Evolutionary conservation across 1,140 invertebrate species (phyloP).

Genomic region (Bursaphelenchus mucronatus): DNA sequence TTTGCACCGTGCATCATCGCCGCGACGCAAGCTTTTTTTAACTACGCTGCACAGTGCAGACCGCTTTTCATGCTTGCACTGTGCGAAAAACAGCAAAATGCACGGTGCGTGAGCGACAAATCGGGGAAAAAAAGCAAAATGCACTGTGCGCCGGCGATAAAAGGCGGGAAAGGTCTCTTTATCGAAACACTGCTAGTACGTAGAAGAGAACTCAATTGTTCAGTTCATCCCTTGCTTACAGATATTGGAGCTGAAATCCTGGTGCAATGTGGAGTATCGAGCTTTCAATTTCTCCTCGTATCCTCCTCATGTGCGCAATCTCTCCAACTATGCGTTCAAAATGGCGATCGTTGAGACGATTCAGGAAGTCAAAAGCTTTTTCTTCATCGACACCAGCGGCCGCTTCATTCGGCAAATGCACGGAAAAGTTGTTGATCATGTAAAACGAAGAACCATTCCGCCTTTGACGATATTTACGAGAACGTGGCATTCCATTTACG

Average conservation of each 20-base stretch:
- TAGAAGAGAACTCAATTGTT: no score
- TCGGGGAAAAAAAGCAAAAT: no score
- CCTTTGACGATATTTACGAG: constrained; percentile 5
- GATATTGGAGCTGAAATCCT: background rate
- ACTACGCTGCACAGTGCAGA: no score
- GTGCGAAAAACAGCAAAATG: no score
- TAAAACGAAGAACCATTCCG: background rate
- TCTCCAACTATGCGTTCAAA: constrained; percentile 11
- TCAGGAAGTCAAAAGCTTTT: constrained; percentile 8
- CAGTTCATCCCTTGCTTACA: no score
- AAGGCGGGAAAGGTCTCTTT: no score
- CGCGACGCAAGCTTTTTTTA: no score
- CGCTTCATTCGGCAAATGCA: background rate
- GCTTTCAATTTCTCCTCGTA: constrained; percentile 9
- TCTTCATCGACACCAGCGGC: constrained; percentile 12
- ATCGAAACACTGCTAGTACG: no score
- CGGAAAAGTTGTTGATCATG: background rate
- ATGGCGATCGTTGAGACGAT: constrained; percentile 6
- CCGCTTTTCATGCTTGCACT: no score
- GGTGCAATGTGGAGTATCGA: constrained; percentile 9
- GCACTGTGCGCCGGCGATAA: no score
- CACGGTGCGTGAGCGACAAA: no score
- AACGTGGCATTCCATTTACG: background rate
- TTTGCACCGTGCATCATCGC: no score
- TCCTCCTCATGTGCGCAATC: constrained; percentile 4